phyloP scores from a whole-genome alignment of 2,113 vertebrate species.

The Bambusicola thoracicus region DNA sequence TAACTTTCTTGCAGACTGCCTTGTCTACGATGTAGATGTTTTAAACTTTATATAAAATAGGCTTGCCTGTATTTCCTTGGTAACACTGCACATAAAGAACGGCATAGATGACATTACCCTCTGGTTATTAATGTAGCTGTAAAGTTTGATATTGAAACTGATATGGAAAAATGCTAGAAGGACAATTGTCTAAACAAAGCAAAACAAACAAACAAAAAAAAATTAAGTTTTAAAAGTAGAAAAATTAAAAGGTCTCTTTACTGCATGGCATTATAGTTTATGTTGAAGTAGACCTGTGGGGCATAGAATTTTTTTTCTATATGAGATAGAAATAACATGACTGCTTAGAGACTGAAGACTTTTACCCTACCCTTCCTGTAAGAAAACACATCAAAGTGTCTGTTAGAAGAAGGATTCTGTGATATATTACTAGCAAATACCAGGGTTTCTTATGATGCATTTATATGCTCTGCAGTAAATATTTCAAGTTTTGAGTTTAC shows the following conservation, averaged over 20 bases:
- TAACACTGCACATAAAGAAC: background rate
- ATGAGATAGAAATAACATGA: background rate
- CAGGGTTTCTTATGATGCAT: background rate
- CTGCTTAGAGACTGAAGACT: background rate
- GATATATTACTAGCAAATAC: background rate
- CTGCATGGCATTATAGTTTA: background rate
- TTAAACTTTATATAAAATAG: background rate
- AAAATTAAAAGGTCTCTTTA: background rate
- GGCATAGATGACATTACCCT: background rate
- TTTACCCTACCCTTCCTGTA: background rate
- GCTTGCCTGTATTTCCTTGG: background rate
- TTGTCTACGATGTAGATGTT: background rate
- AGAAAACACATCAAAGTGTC: background rate
- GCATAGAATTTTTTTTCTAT: background rate
- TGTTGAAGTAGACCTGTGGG: background rate
- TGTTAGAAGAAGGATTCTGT: background rate
- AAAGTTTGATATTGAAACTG: constrained; percentile 1
- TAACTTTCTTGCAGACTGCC: background rate
- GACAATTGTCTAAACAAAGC: background rate
- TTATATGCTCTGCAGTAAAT: background rate
- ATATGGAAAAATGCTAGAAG: background rate
- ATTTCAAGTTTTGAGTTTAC: background rate
- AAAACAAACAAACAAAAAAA: background rate
- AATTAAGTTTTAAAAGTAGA: background rate
- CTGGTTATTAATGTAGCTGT: background rate